phyloP scores from a whole-genome alignment of 2,797 vertebrate genomes.

The Triplophysa bombifrons region DNA sequence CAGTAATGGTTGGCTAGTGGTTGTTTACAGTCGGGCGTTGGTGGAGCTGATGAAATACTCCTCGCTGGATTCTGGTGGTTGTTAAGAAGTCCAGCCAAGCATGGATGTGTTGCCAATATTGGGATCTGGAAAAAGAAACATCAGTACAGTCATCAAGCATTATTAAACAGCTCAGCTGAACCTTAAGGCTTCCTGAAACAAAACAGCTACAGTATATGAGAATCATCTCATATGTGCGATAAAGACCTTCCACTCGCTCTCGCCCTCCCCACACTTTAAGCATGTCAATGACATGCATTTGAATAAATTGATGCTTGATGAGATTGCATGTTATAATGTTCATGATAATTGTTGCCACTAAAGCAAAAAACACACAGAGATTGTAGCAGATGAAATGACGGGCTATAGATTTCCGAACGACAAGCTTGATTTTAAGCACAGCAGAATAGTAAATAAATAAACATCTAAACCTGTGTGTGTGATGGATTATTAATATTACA shows the following conservation, averaged over 20 bases:
- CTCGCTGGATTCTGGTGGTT: conserved; percentile 36
- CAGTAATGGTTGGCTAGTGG: background rate
- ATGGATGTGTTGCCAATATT: conserved; percentile 11
- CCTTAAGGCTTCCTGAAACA: conserved; percentile 19
- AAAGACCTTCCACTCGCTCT: background rate
- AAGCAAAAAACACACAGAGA: background rate
- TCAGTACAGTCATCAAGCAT: conserved; percentile 47
- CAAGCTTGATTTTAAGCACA: conserved; percentile 18
- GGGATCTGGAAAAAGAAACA: conserved; percentile 30
- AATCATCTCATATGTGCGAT: background rate
- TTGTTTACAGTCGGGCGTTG: conserved; percentile 7
- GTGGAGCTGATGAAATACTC: conserved; percentile 37
- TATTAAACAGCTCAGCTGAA: conserved; percentile 37
- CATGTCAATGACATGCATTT: conserved; percentile 29
- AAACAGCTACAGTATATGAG: background rate
- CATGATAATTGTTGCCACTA: conserved; percentile 14
- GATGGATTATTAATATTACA: background rate
- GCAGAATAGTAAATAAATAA: background rate
- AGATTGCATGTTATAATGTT: conserved; percentile 16
- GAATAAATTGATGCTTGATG: conserved; percentile 26
- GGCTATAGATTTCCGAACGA: conserved; percentile 16
- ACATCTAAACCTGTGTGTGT: background rate
- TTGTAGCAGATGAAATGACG: conserved; percentile 4
- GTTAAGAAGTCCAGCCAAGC: conserved; percentile 49
- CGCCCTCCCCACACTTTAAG: background rate